A percentile compares a stretch with the other conserved stretches of the same genome.
Evolutionary conservation across 2,113 vertebrate species (phyloP).

Genomic region (Rattus norvegicus): DNA sequence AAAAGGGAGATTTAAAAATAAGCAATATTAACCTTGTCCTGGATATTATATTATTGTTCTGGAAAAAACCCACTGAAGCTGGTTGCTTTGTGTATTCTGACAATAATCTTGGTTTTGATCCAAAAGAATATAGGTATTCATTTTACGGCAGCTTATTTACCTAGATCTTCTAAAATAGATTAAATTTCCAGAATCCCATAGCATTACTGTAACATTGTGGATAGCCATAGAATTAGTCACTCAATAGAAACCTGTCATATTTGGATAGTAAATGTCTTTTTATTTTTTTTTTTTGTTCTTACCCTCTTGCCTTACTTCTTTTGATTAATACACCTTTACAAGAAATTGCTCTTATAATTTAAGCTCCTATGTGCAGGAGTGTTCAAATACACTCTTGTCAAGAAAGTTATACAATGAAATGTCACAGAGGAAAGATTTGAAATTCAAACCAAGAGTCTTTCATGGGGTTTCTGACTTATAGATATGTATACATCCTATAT

Average conservation of each 20-base stretch:
- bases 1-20: background rate
- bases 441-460: background rate
- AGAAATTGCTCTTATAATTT: background rate
- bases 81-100: background rate
- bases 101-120: background rate
- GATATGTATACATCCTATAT: background rate
- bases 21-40: background rate
- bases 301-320: background rate
- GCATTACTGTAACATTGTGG: background rate
- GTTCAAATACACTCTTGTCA: background rate
- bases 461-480: background rate
- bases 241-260: background rate
- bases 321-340: background rate
- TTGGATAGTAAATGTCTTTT: background rate
- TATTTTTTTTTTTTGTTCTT: background rate
- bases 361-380: background rate
- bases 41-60: background rate
- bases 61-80: background rate
- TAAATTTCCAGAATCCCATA: background rate
- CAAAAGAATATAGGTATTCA: background rate
- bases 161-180: background rate
- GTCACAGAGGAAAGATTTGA: background rate
- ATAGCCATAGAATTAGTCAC: background rate
- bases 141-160: background rate
- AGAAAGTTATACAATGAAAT: background rate